A percentile compares a stretch with the other conserved stretches of the same genome.
These are phyloP conservation scores for Eupsilia transversa DNA, from an alignment of 2,888 invertebrate genomes.

Conservation along the genomic window DNA sequence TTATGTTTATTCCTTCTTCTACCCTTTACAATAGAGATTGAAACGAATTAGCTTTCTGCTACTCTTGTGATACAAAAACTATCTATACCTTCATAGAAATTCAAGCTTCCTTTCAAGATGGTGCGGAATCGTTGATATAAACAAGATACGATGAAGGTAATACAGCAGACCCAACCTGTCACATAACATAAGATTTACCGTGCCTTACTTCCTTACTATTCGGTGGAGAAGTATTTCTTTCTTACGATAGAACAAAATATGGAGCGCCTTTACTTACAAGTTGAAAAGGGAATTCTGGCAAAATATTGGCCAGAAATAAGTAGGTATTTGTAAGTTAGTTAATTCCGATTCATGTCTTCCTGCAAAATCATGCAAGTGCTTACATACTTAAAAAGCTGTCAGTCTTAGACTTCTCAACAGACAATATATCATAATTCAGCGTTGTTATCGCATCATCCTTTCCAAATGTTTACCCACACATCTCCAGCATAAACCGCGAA, in stretches of 20 bases:
- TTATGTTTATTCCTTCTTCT: neutral
- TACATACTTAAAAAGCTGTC: no score
- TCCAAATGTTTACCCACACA: neutral
- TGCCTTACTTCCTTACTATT: slow-evolving; percentile 9
- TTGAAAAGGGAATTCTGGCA: slow-evolving; percentile 4
- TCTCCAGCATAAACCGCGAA: slow-evolving; percentile 14
- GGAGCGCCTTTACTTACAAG: neutral
- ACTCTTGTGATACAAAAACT: neutral
- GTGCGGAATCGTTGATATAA: slow-evolving; percentile 21
- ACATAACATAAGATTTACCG: slow-evolving; percentile 57
- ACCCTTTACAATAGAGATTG: neutral
- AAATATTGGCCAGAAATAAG: slow-evolving; percentile 26
- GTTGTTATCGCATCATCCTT: neutral
- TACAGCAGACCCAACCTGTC: slow-evolving; percentile 42
- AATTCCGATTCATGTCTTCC: neutral
- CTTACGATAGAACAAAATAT: slow-evolving; percentile 19
- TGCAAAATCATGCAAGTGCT: no score
- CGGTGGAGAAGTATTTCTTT: slow-evolving; percentile 29
- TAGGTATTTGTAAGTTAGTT: neutral
- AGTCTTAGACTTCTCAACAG: neutral
- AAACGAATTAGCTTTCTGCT: slow-evolving; percentile 1
- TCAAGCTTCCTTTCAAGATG: slow-evolving; percentile 15
- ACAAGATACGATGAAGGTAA: slow-evolving; percentile 30
- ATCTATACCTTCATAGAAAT: neutral
- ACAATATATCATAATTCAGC: neutral